Conservation (phyloP, 53 echinoderm and acorn worm genomes). For the Actinopyga echinites region DNA sequence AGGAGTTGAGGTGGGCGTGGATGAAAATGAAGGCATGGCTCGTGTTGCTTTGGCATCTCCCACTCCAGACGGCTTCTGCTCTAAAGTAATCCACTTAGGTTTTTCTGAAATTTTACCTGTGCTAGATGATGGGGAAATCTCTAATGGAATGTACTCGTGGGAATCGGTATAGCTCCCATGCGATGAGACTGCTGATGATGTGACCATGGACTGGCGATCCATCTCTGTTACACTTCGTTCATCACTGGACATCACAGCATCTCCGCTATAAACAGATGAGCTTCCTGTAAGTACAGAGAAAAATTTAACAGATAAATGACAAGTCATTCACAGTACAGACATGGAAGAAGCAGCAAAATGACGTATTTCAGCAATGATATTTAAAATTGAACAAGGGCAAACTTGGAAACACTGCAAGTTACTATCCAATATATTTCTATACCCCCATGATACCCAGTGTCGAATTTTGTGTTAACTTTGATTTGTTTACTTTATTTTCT, state of each 20-base stretch:
- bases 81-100: background rate
- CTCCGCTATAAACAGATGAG: constrained; percentile 75
- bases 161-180: constrained; percentile 76
- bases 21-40: background rate
- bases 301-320: too few species aligned
- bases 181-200: constrained; percentile 77
- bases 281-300: constrained; percentile 56
- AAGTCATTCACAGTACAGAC: too few species aligned
- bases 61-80: background rate
- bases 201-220: constrained; percentile 73
- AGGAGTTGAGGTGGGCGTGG: background rate
- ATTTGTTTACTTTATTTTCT: too few species aligned
- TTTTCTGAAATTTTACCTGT: constrained; percentile 7
- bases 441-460: too few species aligned
- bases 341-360: too few species aligned
- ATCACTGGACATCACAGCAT: constrained; percentile 48
- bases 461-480: too few species aligned
- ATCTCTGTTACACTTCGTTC: constrained; percentile 53
- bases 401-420: too few species aligned
- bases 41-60: background rate
- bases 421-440: too few species aligned
- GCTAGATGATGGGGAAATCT: constrained; percentile 58
- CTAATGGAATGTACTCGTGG: constrained; percentile 86
- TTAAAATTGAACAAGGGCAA: too few species aligned
- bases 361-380: too few species aligned